Percentiles rank a stretch among this genome's conserved stretches.
Evolutionary conservation across 2,888 invertebrate genomes (phyloP).

Genomic region (Spilarctia lutea): DNA sequence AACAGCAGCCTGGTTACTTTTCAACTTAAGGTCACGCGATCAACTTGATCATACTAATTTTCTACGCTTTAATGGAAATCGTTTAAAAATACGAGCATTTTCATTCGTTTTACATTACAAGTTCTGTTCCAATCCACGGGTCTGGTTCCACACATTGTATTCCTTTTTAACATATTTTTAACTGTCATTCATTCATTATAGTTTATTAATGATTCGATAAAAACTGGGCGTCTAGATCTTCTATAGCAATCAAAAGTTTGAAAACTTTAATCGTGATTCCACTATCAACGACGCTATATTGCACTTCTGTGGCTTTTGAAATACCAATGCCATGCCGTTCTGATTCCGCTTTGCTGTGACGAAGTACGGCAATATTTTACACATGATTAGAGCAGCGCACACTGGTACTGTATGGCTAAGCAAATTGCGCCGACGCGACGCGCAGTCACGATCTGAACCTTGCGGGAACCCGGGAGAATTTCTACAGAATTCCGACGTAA

Average conservation of each 20-base stretch:
- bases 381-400: constrained; percentile 83
- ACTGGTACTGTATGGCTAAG: constrained; percentile 84
- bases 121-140: constrained; percentile 53
- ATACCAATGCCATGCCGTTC: constrained; percentile 72
- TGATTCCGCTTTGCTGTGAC: constrained; percentile 78
- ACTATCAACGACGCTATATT: constrained; percentile 79
- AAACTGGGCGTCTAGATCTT: constrained; percentile 22
- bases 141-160: constrained; percentile 49
- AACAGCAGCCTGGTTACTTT: constrained; percentile 71
- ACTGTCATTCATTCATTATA: not conserved
- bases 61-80: constrained; percentile 72
- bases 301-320: constrained; percentile 76
- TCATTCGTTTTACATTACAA: constrained; percentile 50
- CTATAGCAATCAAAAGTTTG: constrained; percentile 47
- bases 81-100: constrained; percentile 63
- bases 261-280: constrained; percentile 67
- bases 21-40: constrained; percentile 74
- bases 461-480: constrained; percentile 82
- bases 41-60: constrained; percentile 75
- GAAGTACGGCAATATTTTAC: constrained; percentile 83
- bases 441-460: constrained; percentile 85
- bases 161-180: constrained; percentile 22
- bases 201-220: not conserved
- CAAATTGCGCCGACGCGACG: constrained; percentile 85
- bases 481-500: constrained; percentile 84